Evolutionary conservation across 2,797 vertebrate species (phyloP), one percentile per base, ranked within the genome.

Genomic region (Craterocephalus amniculus): DNA sequence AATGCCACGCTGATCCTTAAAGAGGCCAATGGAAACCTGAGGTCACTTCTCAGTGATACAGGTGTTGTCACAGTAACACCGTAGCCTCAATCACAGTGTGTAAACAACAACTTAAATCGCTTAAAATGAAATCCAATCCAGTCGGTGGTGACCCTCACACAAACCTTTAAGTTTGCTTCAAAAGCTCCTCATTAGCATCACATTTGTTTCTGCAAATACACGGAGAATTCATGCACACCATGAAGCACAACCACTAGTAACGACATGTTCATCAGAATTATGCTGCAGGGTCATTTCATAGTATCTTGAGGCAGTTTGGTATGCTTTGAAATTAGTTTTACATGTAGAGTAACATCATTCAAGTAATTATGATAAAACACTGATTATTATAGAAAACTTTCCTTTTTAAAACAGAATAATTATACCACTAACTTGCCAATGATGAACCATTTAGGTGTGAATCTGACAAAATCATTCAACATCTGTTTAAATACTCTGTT

Each of bases 21-120:
- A 70, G 70, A 70, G 13, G 11, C 27, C 1, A 24, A 72, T n/a
- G 18, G 34, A 54, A 81, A 79, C 22, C 58, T 26, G 6, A 60
- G 67, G 26, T 64, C 43, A 62, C 65, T 38, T 22, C 20, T n/a
- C 20, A 7, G 63, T 61, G 45, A 48, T 48, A n/a, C n/a, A 48
- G 20, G 45, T n/a, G 45, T 48, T 48, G 45, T 22, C 45, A 10
- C 43, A n/a, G 43, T 20, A 45, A 45, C 43, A 45, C 43, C 43
- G 20, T 45, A 2, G 6, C 67, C 57, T 24, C 57, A 52, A 57
- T 55, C 51, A 8, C 63, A 7, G 62, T 56, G 0, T 24, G 71
- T 72, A 80, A 85, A 83, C 86, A 84, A 78, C 63, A 58, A 69
- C 72, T 71, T 58, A 36, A 62, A 60, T 63, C 14, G 3, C 70